These are phyloP conservation scores for Gymnoscopelus braueri DNA, from an alignment of 2,797 vertebrate species.

Conservation along the genomic window DNA sequence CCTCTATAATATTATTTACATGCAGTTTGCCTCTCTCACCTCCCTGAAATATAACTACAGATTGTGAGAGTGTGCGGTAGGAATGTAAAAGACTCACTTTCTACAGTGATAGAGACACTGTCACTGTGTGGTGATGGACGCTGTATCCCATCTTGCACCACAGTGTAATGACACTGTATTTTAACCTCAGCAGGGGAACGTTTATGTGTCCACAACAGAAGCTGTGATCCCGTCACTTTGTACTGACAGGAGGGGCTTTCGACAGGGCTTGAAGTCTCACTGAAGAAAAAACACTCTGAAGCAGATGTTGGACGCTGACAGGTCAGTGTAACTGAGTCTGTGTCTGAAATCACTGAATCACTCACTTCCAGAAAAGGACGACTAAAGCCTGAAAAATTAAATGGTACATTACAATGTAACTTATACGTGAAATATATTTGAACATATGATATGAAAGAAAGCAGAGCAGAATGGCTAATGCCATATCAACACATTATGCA, in stretches of 20 bases:
- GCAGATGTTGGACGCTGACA: constrained; percentile 20
- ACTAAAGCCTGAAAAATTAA: constrained; percentile 13
- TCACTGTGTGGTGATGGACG: constrained; percentile 3
- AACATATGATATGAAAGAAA: too few relatives aligned
- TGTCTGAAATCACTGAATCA: constrained; percentile 17
- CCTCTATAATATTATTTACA: too few relatives aligned
- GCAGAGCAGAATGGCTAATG: too few relatives aligned
- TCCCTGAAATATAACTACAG: too few relatives aligned
- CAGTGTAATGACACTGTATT: constrained; percentile 29
- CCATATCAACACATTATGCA: too few relatives aligned
- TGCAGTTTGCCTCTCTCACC: too few relatives aligned
- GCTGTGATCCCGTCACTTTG: constrained; percentile 37
- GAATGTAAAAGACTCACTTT: constrained; percentile 10
- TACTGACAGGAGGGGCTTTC: neutral
- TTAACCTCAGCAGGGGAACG: constrained; percentile 19
- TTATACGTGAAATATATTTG: too few relatives aligned
- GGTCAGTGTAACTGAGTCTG: constrained; percentile 35
- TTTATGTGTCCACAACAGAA: neutral
- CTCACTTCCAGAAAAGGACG: constrained; percentile 5
- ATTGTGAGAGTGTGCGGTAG: neutral
- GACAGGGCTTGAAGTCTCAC: fast-evolving
- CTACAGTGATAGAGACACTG: constrained; percentile 2
- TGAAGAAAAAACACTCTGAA: constrained; percentile 43
- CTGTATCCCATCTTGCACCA: fast-evolving
- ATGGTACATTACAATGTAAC: too few relatives aligned